Evolutionary conservation across 2,113 vertebrate species (phyloP).

Genomic region (Thymallus thymallus): DNA sequence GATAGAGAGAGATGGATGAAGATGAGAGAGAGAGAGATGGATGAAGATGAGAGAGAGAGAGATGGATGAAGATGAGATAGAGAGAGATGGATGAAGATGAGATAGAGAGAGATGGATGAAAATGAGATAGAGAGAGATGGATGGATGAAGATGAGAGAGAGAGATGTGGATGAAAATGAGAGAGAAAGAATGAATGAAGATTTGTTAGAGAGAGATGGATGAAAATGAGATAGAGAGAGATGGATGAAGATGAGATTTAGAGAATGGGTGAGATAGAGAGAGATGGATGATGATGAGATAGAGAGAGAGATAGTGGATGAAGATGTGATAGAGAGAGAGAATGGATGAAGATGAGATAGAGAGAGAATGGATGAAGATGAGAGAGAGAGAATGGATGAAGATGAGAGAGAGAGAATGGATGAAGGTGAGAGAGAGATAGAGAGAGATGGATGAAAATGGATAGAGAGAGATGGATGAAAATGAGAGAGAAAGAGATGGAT

Average conservation of each 20-base stretch:
- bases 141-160: conserved; percentile 29
- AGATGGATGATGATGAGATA: neutral
- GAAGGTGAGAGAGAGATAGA: no score
- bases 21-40: neutral
- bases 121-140: neutral
- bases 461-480: neutral
- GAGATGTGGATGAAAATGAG: neutral
- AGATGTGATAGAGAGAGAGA: no score
- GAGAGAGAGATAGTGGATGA: neutral
- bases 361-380: neutral
- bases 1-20: no score
- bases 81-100: no score
- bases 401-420: neutral
- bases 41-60: neutral
- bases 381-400: neutral
- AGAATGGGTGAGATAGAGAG: no score
- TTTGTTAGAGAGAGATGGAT: no score
- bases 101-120: neutral
- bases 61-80: conserved; percentile 10
- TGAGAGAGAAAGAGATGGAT: no score
- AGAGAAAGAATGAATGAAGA: neutral
- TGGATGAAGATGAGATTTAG: no score
- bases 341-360: no score
- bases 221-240: neutral
- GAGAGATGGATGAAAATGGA: neutral